Base-by-base conservation (phyloP, 2,888 invertebrate genomes). In the Thumatha senex region DNA sequence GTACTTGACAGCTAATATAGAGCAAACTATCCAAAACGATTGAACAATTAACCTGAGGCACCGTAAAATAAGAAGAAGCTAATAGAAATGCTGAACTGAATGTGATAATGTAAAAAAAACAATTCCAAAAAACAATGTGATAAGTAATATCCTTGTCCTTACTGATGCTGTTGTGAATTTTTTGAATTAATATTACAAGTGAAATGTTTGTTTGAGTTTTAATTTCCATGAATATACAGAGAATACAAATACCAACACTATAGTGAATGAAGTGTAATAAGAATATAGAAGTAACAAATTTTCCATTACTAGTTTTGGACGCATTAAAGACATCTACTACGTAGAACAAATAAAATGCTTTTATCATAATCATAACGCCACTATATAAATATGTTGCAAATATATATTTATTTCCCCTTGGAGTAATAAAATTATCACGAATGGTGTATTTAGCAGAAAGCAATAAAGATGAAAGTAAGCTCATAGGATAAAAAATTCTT, bases 361-460 rank as follows among this genome's bases (percentile, higher is more conserved):
- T 31, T n/a, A 14, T 2, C 1, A 15, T n/a, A 15, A 42, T 12
- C 15, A 15, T 4, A 14, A 14, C 9, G 9, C 1, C 8, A 24
- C n/a, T 8, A n/a, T n/a, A n/a, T n/a, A 1, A n/a, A 42, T n/a
- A 14, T 4, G 7, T 7, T 4, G n/a, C n/a, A 8, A 9, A 4
- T 7, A 31, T 42, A 18, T 42, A 33, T 42, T 31, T 31, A 9
- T 0, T 31, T 31, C 31, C 42, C 3, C n/a, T 15, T 2, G 15
- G 15, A 42, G 42, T 42, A 33, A 42, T 42, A 11, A 33, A 42
- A 42, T 42, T 42, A 9, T 18, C 42, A 15, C 15, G 15, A 14
- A 42, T 42, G 9, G 33, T 42, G n/a, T 42, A 42, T 15, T 42
- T 42, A 2, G 42, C 42, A 15, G 33, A 11, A n/a, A 42, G 15